Evolutionary conservation across 30 jellyfish, hydroid and myxozoan species (phyloP), one percentile per base, ranked within the genome.

Genomic region (Aurelia coerulea): DNA sequence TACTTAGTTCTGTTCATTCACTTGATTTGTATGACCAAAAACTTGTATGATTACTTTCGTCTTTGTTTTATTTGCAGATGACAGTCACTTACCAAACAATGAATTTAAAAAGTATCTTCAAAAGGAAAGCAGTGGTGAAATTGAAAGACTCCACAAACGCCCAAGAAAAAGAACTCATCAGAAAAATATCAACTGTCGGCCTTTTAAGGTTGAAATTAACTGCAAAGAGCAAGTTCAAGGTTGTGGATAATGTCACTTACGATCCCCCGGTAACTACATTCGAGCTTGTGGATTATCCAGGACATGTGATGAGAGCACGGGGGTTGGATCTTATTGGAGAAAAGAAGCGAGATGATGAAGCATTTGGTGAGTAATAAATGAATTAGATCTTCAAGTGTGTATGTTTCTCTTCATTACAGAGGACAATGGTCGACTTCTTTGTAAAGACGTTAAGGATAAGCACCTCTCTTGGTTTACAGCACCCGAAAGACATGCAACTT

Each of bases 241-340:
- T 87, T 10, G 67, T 69, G 51, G 96, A 87, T 5, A 87, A 87
- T 59, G 10, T 56, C 18, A 64, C 71, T 15, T 65, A 58, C 3
- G 15, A 46, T 2, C 92, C 92, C 56, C 80, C 86, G 17, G 65
- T 79, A 17, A 76, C 77, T 51, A 70, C 92, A 5, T 65, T 83
- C 31, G 92, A 83, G 64, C 62, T 83, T 66, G 80, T 83, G 9
- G 92, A 83, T 73, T 83, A 83, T 64, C 92, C 92, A 17, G 92
- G 92, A 14, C 92, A 83, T 65, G 92, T 83, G 62, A 70, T 83
- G 92, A 62, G 92, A 18, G 86, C 92, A 17, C 60, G 92, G 56
- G 80, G 92, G 63, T 51, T 72, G 78, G 86, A 83, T 46, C 41
- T 83, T 37, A 18, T 72, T 59, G 92, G 92, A 34, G 92, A 83